These are phyloP conservation scores for Triplophysa siluroides DNA, from an alignment of 2,113 vertebrate genomes.

Conservation along the genomic window DNA sequence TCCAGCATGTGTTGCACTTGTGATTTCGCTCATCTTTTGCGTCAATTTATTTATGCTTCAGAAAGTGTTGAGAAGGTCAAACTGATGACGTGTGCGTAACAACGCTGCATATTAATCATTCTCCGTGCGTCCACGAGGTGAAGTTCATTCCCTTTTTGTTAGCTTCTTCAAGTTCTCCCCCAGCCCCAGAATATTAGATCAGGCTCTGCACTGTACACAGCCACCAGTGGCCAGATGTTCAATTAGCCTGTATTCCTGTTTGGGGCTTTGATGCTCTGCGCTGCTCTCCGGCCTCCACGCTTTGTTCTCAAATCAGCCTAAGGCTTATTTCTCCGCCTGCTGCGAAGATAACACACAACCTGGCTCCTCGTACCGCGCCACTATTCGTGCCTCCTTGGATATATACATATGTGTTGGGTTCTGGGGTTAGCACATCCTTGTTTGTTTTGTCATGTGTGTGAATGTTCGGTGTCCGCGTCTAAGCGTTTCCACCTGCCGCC, in stretches of 20 bases:
- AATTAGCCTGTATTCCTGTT: constrained; percentile 53
- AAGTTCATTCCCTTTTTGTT: constrained; percentile 32
- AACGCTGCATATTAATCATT: constrained; percentile 41
- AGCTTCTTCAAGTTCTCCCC: background rate
- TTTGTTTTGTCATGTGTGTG: too few species aligned
- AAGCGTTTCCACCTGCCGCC: too few species aligned
- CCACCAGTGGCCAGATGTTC: constrained; percentile 57
- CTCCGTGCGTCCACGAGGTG: constrained; percentile 20
- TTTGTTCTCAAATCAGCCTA: constrained; percentile 56
- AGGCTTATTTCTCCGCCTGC: constrained; percentile 44
- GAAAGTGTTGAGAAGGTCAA: constrained; percentile 22
- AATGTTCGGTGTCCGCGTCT: too few species aligned
- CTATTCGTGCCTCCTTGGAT: constrained; percentile 42
- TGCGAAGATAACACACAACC: constrained; percentile 49
- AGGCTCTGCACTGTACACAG: constrained; percentile 33
- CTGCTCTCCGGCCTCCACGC: constrained; percentile 45
- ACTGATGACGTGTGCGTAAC: constrained; percentile 38
- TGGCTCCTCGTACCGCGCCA: constrained; percentile 40
- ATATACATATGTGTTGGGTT: constrained; percentile 9
- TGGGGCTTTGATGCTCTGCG: constrained; percentile 50
- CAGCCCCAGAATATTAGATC: constrained; percentile 49
- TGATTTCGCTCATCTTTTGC: constrained; percentile 8
- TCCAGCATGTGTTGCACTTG: background rate
- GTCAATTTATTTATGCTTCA: constrained; percentile 15
- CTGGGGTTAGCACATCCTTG: too few species aligned